phyloP scores from a whole-genome alignment of 1,140 invertebrate species.

The Drosophila chauvacae region DNA sequence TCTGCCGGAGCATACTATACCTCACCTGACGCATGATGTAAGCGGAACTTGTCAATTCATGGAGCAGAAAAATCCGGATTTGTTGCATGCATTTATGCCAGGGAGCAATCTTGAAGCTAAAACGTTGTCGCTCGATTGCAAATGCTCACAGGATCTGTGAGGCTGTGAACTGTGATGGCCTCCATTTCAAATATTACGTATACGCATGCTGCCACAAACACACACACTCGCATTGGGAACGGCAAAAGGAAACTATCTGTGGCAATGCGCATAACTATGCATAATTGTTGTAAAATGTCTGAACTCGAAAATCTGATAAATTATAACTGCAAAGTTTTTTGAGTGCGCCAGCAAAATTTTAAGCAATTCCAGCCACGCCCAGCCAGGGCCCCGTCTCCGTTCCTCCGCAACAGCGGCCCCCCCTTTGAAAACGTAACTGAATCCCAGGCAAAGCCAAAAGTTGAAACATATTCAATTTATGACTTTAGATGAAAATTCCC shows the following conservation, averaged over 20 bases:
- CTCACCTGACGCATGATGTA: conserved; percentile 24
- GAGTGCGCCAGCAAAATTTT: conserved; percentile 59
- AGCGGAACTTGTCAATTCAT: conserved; percentile 50
- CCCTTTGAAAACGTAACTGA: conserved; percentile 24
- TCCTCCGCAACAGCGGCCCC: not conserved
- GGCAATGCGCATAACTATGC: conserved; percentile 65
- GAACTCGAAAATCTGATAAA: conserved; percentile 72
- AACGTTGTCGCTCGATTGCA: conserved; percentile 36
- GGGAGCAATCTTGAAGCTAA: conserved; percentile 25
- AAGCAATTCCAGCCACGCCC: conserved; percentile 49
- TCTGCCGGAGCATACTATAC: not conserved
- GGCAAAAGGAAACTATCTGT: conserved; percentile 54
- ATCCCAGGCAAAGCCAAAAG: conserved; percentile 56
- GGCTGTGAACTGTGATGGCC: conserved; percentile 33
- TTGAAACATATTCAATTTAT: conserved; percentile 74
- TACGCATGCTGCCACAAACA: conserved; percentile 22
- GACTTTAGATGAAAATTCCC: conserved; percentile 58
- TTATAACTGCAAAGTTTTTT: conserved; percentile 64
- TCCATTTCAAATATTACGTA: conserved; percentile 41
- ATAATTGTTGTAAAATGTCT: conserved; percentile 68
- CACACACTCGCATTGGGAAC: conserved; percentile 7
- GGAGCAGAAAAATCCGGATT: conserved; percentile 47
- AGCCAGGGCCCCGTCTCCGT: not conserved
- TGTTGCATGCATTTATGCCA: conserved; percentile 34
- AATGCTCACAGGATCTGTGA: conserved; percentile 29